These are phyloP conservation scores for Hirtodrosophila cameraria DNA, from an alignment of 2,888 invertebrate species.

Conservation along the genomic window DNA sequence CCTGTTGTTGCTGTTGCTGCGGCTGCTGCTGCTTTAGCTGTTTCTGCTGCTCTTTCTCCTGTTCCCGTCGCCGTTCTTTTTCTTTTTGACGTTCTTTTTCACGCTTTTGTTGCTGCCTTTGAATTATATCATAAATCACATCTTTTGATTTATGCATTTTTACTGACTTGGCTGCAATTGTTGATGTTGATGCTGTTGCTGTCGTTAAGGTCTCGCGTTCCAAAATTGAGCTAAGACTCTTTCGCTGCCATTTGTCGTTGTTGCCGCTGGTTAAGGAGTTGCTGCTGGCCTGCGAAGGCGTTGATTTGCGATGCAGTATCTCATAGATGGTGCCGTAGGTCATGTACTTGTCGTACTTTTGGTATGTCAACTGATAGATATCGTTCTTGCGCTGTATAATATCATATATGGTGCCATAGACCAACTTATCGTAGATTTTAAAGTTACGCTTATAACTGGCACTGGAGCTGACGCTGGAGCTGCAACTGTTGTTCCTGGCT, in stretches of 20 bases:
- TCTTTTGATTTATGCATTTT: slow-evolving; percentile 71
- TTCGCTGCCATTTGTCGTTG: slow-evolving; percentile 80
- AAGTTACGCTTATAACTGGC: slow-evolving; percentile 81
- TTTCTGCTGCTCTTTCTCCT: slow-evolving; percentile 8
- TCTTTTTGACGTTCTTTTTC: slow-evolving; percentile 58
- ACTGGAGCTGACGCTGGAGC: slow-evolving; percentile 33
- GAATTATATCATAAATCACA: slow-evolving; percentile 84
- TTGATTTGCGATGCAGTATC: slow-evolving; percentile 83
- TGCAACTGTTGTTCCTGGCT: slow-evolving; percentile 48
- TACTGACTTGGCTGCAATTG: slow-evolving; percentile 25
- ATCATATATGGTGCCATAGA: slow-evolving; percentile 84
- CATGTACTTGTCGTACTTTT: slow-evolving; percentile 84
- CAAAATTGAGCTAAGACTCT: slow-evolving; percentile 81
- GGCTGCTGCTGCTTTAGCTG: slow-evolving; percentile 16
- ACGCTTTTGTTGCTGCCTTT: slow-evolving; percentile 71
- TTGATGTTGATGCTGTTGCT: slow-evolving; percentile 14
- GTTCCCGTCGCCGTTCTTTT: slow-evolving; percentile 56
- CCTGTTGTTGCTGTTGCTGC: slow-evolving; percentile 31
- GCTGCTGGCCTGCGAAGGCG: slow-evolving; percentile 44
- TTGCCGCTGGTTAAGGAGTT: slow-evolving; percentile 47
- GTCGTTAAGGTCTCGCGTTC: slow-evolving; percentile 72
- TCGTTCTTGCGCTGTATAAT: slow-evolving; percentile 84
- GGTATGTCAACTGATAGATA: slow-evolving; percentile 82
- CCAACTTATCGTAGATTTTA: slow-evolving; percentile 83
- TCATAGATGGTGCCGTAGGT: slow-evolving; percentile 84